Conservation (phyloP, 64 coral and sea anemone genomes). For the Cladopsammia gracilis region DNA sequence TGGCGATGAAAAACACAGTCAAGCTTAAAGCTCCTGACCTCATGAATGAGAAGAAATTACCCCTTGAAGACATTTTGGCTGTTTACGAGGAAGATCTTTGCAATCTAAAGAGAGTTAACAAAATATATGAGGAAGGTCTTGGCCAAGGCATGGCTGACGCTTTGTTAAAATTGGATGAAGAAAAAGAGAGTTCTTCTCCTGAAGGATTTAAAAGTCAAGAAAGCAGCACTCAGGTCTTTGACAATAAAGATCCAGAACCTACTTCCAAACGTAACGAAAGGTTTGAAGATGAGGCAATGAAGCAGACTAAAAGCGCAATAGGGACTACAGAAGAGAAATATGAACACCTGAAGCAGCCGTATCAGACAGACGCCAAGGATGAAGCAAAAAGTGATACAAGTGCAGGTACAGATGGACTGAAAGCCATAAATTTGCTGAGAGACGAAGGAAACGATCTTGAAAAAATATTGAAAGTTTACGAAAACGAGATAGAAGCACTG, state of each 20-base stretch:
- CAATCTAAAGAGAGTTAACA: constrained; percentile 3
- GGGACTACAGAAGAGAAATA: too few species aligned
- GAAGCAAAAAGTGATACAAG: not conserved
- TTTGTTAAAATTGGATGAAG: not conserved
- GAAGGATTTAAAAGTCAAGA: not conserved
- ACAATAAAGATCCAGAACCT: not conserved
- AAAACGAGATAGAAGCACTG: constrained; percentile 1
- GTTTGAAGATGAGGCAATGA: not conserved
- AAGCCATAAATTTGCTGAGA: not conserved
- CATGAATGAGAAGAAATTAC: not conserved
- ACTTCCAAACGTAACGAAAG: not conserved
- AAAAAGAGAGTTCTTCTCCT: not conserved
- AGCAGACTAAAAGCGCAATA: not conserved
- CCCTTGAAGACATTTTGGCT: constrained; percentile 23
- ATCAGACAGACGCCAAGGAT: too few species aligned
- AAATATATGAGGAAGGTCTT: not conserved
- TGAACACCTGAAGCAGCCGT: not conserved
- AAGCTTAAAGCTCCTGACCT: not conserved
- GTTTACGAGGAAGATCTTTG: constrained; percentile 52
- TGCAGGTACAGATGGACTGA: not conserved
- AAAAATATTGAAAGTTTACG: constrained; percentile 19
- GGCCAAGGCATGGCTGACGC: not conserved
- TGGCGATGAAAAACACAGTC: not conserved
- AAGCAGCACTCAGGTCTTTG: not conserved
- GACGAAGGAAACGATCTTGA: not conserved